These are phyloP conservation scores for Pediacus dermestoides DNA, from an alignment of 2,888 invertebrate species.

Conservation along the genomic window DNA sequence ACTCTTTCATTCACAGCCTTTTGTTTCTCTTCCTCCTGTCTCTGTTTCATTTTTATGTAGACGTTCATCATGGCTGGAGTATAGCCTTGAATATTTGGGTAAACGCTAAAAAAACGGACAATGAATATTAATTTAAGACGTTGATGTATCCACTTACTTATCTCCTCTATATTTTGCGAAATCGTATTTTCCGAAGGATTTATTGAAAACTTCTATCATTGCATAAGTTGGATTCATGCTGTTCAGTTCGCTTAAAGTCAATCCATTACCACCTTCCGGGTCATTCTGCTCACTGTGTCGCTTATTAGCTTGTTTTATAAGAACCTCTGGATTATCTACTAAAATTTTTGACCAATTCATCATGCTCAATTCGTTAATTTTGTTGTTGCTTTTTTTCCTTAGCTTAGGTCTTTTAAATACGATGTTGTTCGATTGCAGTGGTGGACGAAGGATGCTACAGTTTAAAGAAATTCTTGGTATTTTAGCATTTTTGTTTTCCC, in stretches of 20 bases:
- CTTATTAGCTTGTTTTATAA: slow-evolving; percentile 53
- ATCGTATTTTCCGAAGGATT: slow-evolving; percentile 57
- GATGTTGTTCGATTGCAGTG: slow-evolving; percentile 52
- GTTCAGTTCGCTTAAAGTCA: slow-evolving; percentile 50
- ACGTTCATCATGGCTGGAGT: slow-evolving; percentile 59
- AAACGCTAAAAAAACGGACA: slow-evolving; percentile 13
- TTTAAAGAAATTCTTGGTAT: slow-evolving; percentile 33
- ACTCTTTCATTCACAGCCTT: too few relatives aligned
- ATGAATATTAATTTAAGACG: too few relatives aligned
- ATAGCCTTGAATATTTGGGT: slow-evolving; percentile 47
- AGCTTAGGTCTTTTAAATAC: slow-evolving; percentile 57
- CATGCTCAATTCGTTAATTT: slow-evolving; percentile 46
- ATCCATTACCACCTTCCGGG: slow-evolving; percentile 46
- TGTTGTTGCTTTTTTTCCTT: slow-evolving; percentile 50
- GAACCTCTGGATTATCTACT: slow-evolving; percentile 61
- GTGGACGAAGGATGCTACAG: slow-evolving; percentile 17
- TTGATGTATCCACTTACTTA: slow-evolving; percentile 35
- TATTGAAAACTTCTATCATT: slow-evolving; percentile 65
- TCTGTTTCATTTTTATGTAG: too few relatives aligned
- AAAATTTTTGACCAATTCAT: slow-evolving; percentile 67
- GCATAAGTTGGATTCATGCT: slow-evolving; percentile 65
- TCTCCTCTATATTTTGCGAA: slow-evolving; percentile 39
- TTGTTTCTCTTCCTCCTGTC: too few relatives aligned
- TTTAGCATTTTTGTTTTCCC: slow-evolving; percentile 35
- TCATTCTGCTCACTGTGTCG: slow-evolving; percentile 48